Base-by-base conservation (phyloP, 2,797 vertebrate species). In the Notolabrus celidotus region DNA sequence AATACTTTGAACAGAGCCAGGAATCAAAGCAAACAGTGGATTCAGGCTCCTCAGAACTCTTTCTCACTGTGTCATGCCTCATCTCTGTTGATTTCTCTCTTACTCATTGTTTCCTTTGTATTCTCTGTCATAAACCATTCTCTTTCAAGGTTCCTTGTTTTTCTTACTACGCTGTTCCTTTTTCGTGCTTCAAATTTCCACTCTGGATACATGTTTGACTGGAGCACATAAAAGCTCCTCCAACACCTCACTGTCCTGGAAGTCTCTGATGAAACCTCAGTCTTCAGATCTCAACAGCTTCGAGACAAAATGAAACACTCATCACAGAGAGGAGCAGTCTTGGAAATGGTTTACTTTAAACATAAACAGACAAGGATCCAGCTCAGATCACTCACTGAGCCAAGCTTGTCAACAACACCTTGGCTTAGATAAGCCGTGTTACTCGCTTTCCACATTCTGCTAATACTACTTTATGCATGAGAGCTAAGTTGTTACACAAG, bases 251-350 rank as follows among this genome's bases (percentile, higher is more conserved):
- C 82, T 85, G 89, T 86, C 74, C 67, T 72, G 71, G 69, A 80
- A 69, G 71, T 69, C 52, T 14, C 23, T 27, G 49, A 80, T 82
- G 51, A 75, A 62, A 80, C 34, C 67, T 79, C 36, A 41, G 57
- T 66, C 86, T 80, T 86, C 79, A 83, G 62, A 74, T 79, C 80
- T 78, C 57, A 77, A 80, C 86, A 79, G 79, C 82, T 80, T 87
- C 27, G 3, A 88, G 84, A 88, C 86, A 80, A 89, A 87, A 90
- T 88, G 88, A 91, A 92, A 92, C 90, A 89, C 91, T 91, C 89
- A 91, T 87, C 83, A 74, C 70, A 42, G 56, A 84, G 84, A 85
- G 84, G 76, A 83, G 78, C 47, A 71, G 66, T 46, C 77, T 74
- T 82, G 81, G 85, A 89, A 74, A 83, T 36, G 80, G 77, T 86